Evolutionary conservation across 2,113 vertebrate genomes (phyloP).

Genomic region (Rhineura floridana): DNA sequence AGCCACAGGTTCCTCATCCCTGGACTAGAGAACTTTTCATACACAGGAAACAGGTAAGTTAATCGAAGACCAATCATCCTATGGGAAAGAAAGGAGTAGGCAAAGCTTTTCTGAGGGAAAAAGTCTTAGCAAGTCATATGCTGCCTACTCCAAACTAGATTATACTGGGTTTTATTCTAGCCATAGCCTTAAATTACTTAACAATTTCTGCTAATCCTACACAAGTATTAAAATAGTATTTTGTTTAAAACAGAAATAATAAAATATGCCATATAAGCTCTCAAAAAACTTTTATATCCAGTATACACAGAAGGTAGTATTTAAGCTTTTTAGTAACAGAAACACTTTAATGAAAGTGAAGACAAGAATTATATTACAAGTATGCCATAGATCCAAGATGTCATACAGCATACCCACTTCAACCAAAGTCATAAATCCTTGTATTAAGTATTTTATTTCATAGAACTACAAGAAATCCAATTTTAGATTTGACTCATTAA

Average conservation of each 20-base stretch:
- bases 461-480: background rate
- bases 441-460: background rate
- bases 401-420: background rate
- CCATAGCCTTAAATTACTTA: background rate
- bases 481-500: background rate
- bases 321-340: background rate
- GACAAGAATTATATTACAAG: background rate
- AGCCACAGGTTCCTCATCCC: background rate
- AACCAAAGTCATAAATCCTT: background rate
- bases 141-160: background rate
- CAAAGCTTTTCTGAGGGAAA: background rate
- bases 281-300: background rate
- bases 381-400: background rate
- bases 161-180: background rate
- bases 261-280: background rate
- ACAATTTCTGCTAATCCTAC: background rate
- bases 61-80: background rate
- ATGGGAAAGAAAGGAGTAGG: background rate
- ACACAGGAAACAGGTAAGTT: background rate
- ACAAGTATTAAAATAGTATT: background rate
- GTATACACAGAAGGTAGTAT: background rate
- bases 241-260: background rate
- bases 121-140: background rate
- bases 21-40: background rate
- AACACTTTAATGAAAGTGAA: background rate